Evolutionary conservation across 2,113 vertebrate species (phyloP).

Genomic region (Macrotus californicus): DNA sequence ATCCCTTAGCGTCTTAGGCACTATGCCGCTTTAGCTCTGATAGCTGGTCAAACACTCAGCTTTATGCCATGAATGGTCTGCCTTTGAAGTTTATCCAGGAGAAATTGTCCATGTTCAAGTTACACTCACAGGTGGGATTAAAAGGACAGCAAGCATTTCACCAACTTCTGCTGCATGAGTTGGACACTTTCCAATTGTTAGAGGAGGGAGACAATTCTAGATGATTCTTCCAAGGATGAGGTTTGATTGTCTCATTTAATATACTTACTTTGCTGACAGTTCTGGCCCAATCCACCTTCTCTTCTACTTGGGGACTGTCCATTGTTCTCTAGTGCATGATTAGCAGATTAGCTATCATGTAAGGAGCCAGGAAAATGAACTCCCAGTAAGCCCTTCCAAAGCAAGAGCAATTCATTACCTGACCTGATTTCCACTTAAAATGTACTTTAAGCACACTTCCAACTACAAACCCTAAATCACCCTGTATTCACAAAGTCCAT

Average conservation of each 20-base stretch:
- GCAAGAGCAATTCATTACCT: constrained; percentile 84
- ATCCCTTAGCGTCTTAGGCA: not conserved
- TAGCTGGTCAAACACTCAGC: not conserved
- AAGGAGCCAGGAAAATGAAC: constrained; percentile 80
- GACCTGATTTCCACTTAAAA: constrained; percentile 87
- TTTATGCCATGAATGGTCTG: not conserved
- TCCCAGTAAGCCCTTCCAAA: constrained; percentile 81
- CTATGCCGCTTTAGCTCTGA: not conserved
- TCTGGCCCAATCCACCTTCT: constrained; percentile 46
- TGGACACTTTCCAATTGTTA: constrained; percentile 19
- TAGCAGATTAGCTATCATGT: constrained; percentile 79
- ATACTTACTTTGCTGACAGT: constrained; percentile 25
- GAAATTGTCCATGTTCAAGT: not conserved
- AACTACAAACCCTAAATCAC: constrained; percentile 85
- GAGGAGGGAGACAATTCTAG: constrained; percentile 36
- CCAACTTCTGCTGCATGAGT: not conserved
- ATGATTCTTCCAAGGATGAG: constrained; percentile 54
- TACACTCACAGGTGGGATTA: not conserved
- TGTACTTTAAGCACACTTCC: constrained; percentile 86
- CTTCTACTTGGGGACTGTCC: constrained; percentile 48
- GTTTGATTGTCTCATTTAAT: constrained; percentile 47
- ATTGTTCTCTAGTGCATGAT: constrained; percentile 75
- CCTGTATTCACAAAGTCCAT: constrained; percentile 82
- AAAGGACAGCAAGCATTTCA: not conserved
- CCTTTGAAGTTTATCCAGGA: not conserved